Base-by-base conservation (phyloP, 2,888 invertebrate genomes). In the Melangyna quadrimaculata region DNA sequence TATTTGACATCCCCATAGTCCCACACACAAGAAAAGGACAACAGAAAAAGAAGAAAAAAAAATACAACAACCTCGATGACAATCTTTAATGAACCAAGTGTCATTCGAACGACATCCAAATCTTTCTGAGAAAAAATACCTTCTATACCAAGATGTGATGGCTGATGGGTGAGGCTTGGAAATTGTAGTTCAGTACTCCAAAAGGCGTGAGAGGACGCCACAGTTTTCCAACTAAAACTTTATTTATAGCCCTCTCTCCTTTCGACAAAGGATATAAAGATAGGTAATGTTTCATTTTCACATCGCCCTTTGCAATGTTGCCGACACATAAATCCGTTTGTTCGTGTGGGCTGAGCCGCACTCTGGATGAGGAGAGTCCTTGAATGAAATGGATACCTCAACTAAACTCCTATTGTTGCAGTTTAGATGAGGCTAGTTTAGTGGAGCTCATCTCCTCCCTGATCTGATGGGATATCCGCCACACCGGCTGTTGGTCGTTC, bases 401-500 rank as follows among this genome's bases (percentile, higher is more conserved):
- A n/a, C 35, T 65, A 12, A 65, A 43, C 10, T 29, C 19, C 43
- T 19, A 32, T 51, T 35, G 48, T 67, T 48, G 35, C 67, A 73
- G 51, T 45, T 22, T 27, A 53, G 45, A 61, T 69, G 48, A 53
- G 63, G 40, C 57, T 51, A 24, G 67, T 67, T 35, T 51, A 51
- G 12, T 59, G 10, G 40, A 32, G 37, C 48, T 57, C 37, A 40
- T 73, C 17, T 45, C 27, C 19, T 67, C n/a, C 24, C 51, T 35
- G n/a, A 35, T n/a, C 53, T 19, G n/a, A n/a, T n/a, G 51, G 53
- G 61, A 75, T 75, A 75, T 70, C 45, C 80, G 69, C 29, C n/a
- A n/a, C n/a, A n/a, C n/a, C 48, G 63, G 12, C 14, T 14, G 40
- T 10, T 29, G 40, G 40, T 43, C 17, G 27, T 27, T 48, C n/a